phyloP scores from a whole-genome alignment of 2,888 invertebrate genomes.

The Empis stercorea region DNA sequence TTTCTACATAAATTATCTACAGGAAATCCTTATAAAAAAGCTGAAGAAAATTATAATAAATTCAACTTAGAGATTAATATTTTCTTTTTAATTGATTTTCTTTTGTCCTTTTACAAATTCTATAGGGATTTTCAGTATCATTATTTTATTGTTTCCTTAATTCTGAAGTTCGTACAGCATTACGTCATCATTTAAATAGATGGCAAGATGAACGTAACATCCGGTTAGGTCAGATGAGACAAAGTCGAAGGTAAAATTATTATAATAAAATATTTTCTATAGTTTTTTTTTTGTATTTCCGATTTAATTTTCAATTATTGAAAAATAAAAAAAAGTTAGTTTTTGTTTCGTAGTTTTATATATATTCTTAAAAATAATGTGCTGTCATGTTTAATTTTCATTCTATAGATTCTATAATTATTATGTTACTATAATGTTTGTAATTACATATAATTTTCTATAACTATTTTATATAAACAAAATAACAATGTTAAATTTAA shows the following conservation, averaged over 20 bases:
- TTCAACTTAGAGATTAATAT: too few species aligned
- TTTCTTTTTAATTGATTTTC: neutral
- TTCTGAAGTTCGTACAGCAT: conserved; percentile 77
- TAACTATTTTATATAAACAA: too few species aligned
- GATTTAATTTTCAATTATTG: neutral
- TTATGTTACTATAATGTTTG: too few species aligned
- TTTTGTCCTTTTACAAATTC: conserved; percentile 5
- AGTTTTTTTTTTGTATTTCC: neutral
- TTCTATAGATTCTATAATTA: too few species aligned
- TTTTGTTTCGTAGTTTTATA: too few species aligned
- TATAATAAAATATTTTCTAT: neutral
- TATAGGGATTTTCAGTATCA: conserved; percentile 78
- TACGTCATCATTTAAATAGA: conserved; percentile 53
- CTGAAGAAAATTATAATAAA: too few species aligned
- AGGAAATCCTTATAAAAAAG: too few species aligned
- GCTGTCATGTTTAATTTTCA: too few species aligned
- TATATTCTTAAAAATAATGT: too few species aligned
- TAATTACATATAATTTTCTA: too few species aligned
- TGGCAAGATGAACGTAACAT: conserved; percentile 35
- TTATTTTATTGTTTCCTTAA: conserved; percentile 88
- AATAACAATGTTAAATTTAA: too few species aligned
- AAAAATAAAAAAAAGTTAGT: conserved; percentile 9
- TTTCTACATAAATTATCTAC: neutral
- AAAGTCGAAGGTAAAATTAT: conserved; percentile 28
- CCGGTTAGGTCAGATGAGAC: conserved; percentile 23